Conservation (phyloP, 1,140 invertebrate genomes). For the Drosophila busckii region DNA sequence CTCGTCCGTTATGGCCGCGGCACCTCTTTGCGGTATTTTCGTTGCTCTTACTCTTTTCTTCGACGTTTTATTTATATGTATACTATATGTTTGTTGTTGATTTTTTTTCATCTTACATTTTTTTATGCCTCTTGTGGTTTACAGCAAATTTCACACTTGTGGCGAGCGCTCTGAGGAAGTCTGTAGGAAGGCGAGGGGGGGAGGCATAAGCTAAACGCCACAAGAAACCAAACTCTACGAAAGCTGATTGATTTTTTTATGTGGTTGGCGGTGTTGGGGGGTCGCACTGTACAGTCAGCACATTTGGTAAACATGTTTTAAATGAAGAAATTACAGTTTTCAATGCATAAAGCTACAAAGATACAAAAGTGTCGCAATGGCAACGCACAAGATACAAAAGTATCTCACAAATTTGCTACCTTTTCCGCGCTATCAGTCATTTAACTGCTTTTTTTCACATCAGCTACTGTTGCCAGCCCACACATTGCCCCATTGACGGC, state of each 20-base stretch:
- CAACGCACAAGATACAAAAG: too few relatives aligned
- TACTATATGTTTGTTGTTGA: slow-evolving; percentile 14
- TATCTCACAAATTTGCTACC: too few relatives aligned
- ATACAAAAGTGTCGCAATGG: too few relatives aligned
- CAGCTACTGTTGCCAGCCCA: slow-evolving; percentile 4
- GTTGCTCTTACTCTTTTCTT: slow-evolving; percentile 36
- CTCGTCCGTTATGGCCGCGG: slow-evolving; percentile 39
- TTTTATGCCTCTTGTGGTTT: slow-evolving; percentile 70
- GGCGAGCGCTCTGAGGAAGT: slow-evolving; percentile 12
- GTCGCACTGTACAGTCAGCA: too few relatives aligned
- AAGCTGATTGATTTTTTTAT: slow-evolving; percentile 40
- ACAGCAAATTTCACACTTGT: slow-evolving; percentile 74
- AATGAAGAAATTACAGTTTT: too few relatives aligned
- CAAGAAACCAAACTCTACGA: too few relatives aligned
- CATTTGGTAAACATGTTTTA: too few relatives aligned
- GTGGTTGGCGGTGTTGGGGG: too few relatives aligned
- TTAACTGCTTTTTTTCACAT: too few relatives aligned
- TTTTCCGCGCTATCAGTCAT: too few relatives aligned
- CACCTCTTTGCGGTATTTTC: slow-evolving; percentile 69
- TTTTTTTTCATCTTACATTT: slow-evolving; percentile 13
- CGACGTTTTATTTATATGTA: slow-evolving; percentile 2
- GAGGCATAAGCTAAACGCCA: slow-evolving; percentile 48
- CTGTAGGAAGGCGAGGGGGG: slow-evolving; percentile 25
- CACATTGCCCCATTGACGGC: slow-evolving; percentile 16
- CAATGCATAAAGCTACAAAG: too few relatives aligned